Evolutionary conservation across 2,113 vertebrate genomes (phyloP), one percentile per base, ranked within the genome.

Genomic region (Ahaetulla prasina): DNA sequence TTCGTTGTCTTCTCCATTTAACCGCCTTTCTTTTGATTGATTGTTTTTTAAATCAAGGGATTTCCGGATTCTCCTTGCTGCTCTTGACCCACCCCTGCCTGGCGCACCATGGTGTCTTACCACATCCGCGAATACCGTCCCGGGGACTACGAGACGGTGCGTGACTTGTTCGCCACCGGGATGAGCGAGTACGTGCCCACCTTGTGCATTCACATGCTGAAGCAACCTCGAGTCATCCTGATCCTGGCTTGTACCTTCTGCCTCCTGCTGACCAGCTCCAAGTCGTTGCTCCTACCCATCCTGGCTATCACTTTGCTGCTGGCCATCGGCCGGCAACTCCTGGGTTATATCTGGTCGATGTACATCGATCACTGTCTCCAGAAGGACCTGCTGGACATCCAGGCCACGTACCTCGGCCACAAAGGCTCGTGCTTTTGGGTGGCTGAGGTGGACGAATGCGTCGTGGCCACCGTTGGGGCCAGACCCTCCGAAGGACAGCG

Each of bases 41-140:
- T 12, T n/a, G 4, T 68, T n/a, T 68, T n/a, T 68, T 57, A 27
- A 25, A 12, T 74, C 49, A 39, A 23, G 4, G 14, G 30, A 3
- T 35, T 23, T 74, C 43, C 9, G 43, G 54, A 54, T 89, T 35
- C 63, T 55, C 27, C 27, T 45, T 4, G 80, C 80, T 60, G 12
- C 22, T 88, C 49, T 80, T 45, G 8, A 45, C 25, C 27, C 39
- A 45, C 22, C 16, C 0, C 43, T 27, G 4, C 30, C 68, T 86
- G 14, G 3, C 2, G 0, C 35, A 0, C 4, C 87, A 95, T 94
- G 95, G 96, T 87, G 85, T 94, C 91, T 22, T 88, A 97, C 88
- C 94, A 96, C 88, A 97, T 98, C 94, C 97, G 98, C 0, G 96
- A 92, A 52, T 98, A 97, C 89, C 90, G 57, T 0, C 94, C 96